phyloP scores from a whole-genome alignment of 2,888 invertebrate species.

The Athalia cordata region DNA sequence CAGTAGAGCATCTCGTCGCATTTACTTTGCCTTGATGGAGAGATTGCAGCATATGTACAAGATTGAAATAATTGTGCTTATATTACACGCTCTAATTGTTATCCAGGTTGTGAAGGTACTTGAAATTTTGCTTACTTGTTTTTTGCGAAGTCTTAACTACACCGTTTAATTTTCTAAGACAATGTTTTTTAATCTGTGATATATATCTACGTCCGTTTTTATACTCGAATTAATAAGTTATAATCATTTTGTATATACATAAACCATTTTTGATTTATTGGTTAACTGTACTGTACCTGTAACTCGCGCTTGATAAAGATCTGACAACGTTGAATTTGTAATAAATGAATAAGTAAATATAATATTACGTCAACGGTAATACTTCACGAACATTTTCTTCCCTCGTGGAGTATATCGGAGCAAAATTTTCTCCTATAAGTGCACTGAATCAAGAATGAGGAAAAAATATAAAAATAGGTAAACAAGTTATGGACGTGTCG shows the following conservation, averaged over 20 bases:
- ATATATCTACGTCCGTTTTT: slow-evolving; percentile 42
- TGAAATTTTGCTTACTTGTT: slow-evolving; percentile 56
- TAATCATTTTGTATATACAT: background rate
- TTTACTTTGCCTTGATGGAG: slow-evolving; percentile 63
- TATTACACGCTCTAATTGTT: slow-evolving; percentile 61
- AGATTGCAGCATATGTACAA: slow-evolving; percentile 65
- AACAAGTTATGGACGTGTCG: no score
- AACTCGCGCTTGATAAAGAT: no score
- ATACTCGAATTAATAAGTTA: background rate
- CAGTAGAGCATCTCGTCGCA: slow-evolving; percentile 61
- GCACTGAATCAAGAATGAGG: no score
- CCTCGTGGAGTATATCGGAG: no score
- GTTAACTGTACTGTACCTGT: no score
- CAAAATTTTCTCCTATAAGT: no score
- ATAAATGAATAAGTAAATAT: no score
- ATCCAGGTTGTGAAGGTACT: slow-evolving; percentile 61
- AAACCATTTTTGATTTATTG: no score
- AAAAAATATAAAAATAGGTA: no score
- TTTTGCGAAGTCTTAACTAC: slow-evolving; percentile 56
- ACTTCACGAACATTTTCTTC: no score
- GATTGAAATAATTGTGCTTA: slow-evolving; percentile 64
- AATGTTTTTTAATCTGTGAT: slow-evolving; percentile 24
- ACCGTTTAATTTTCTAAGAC: slow-evolving; percentile 39
- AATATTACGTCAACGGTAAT: no score
- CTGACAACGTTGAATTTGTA: no score